These are phyloP conservation scores for Thecophora atra DNA, from an alignment of 2,888 invertebrate species.

Conservation along the genomic window DNA sequence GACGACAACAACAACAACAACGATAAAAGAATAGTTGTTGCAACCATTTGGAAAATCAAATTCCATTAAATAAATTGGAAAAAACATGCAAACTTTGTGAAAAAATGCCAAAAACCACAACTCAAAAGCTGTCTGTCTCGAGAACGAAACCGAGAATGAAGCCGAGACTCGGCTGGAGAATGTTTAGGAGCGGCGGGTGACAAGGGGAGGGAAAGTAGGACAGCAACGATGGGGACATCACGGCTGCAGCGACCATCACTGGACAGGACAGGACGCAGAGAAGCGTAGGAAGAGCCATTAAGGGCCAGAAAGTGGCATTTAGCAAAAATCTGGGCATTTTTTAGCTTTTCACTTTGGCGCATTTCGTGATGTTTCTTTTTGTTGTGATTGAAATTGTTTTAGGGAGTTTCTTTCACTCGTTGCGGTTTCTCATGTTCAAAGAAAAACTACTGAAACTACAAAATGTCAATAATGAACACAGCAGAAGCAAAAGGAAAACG, in stretches of 20 bases:
- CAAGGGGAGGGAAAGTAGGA: not conserved
- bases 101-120: constrained; percentile 43
- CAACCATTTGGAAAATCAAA: constrained; percentile 57
- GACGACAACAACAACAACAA: constrained; percentile 21
- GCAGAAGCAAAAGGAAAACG: not conserved
- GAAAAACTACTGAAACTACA: not conserved
- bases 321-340: constrained; percentile 26
- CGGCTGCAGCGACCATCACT: not conserved
- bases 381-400: constrained; percentile 9
- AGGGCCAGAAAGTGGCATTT: constrained; percentile 24
- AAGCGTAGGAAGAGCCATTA: not conserved
- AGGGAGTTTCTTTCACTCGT: not conserved
- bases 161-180: not conserved
- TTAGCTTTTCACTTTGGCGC: constrained; percentile 30
- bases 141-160: not conserved
- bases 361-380: constrained; percentile 17
- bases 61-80: constrained; percentile 58
- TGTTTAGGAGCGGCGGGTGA: not conserved
- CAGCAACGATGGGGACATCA: not conserved
- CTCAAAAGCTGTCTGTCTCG: constrained; percentile 32
- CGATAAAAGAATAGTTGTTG: constrained; percentile 45
- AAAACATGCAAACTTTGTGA: constrained; percentile 54
- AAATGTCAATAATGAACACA: constrained; percentile 27
- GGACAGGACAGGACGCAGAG: not conserved
- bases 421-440: constrained; percentile 6